Evolutionary conservation across 2,888 invertebrate species (phyloP).

Genomic region (Drosophila putrida): DNA sequence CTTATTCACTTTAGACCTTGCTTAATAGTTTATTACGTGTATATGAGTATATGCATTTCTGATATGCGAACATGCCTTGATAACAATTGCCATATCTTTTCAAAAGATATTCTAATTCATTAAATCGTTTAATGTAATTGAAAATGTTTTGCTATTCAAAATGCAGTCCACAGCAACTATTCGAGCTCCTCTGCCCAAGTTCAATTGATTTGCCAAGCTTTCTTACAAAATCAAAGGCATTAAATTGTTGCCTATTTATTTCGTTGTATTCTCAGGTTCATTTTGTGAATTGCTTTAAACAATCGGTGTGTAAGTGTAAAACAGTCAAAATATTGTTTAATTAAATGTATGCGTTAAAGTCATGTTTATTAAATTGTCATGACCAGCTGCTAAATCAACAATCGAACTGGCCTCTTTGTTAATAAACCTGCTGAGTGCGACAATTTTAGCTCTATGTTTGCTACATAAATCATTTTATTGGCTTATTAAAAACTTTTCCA

Average conservation of each 20-base stretch:
- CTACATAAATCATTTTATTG: conserved; percentile 83
- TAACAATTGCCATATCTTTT: conserved; percentile 69
- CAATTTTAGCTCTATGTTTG: conserved; percentile 52
- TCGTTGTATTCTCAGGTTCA: conserved; percentile 55
- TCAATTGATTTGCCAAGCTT: conserved; percentile 2
- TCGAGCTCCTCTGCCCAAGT: conserved; percentile 37
- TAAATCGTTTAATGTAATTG: conserved; percentile 22
- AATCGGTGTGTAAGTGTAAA: conserved; percentile 3
- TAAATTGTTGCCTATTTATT: conserved; percentile 10
- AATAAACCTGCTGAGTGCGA: conserved; percentile 51
- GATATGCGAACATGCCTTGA: conserved; percentile 75
- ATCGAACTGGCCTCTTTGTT: conserved; percentile 34
- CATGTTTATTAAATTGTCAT: conserved; percentile 58
- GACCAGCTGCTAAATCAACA: conserved; percentile 47
- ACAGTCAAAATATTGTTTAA: conserved; percentile 10
- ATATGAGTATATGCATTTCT: conserved; percentile 39
- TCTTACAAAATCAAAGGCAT: neutral
- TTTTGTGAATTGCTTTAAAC: conserved; percentile 15
- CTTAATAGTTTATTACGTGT: conserved; percentile 38
- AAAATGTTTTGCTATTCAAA: conserved; percentile 22
- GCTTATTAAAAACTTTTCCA: conserved; percentile 83
- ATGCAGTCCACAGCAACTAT: conserved; percentile 34
- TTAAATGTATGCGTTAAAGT: conserved; percentile 24
- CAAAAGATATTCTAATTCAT: conserved; percentile 24
- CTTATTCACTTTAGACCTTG: conserved; percentile 54